Conservation (phyloP, 2,888 invertebrate genomes). For the Meghimatium bilineatum region DNA sequence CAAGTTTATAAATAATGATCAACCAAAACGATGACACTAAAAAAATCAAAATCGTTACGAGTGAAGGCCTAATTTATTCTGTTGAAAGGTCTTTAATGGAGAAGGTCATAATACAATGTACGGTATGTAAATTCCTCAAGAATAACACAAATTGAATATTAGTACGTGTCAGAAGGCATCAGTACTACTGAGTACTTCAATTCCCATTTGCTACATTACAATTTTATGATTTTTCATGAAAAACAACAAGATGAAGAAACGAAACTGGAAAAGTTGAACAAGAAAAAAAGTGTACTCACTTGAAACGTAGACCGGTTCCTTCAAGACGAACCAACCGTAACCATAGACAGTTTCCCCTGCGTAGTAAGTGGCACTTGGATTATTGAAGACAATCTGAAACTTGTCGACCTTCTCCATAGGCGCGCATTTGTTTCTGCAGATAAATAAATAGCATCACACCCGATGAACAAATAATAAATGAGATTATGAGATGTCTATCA, state of each 20-base stretch:
- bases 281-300: conserved; percentile 59
- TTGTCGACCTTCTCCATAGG: conserved; percentile 71
- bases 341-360: conserved; percentile 71
- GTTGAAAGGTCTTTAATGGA: too few species aligned
- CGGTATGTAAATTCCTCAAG: too few species aligned
- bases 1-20: too few species aligned
- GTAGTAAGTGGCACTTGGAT: conserved; percentile 68
- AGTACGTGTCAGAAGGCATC: too few species aligned
- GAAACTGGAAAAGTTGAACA: background rate
- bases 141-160: too few species aligned
- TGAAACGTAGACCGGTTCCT: conserved; percentile 70
- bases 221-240: too few species aligned
- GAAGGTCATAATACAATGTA: too few species aligned
- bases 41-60: too few species aligned
- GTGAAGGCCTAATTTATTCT: too few species aligned
- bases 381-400: conserved; percentile 73
- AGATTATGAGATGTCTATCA: background rate
- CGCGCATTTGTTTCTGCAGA: conserved; percentile 59
- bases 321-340: conserved; percentile 70
- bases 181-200: too few species aligned
- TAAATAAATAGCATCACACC: background rate
- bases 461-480: background rate
- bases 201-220: too few species aligned
- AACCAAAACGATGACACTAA: too few species aligned
- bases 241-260: background rate